Evolutionary conservation across 2,888 invertebrate genomes (phyloP), one percentile per base, ranked within the genome.

Genomic region (Chymomyza fuscimana): DNA sequence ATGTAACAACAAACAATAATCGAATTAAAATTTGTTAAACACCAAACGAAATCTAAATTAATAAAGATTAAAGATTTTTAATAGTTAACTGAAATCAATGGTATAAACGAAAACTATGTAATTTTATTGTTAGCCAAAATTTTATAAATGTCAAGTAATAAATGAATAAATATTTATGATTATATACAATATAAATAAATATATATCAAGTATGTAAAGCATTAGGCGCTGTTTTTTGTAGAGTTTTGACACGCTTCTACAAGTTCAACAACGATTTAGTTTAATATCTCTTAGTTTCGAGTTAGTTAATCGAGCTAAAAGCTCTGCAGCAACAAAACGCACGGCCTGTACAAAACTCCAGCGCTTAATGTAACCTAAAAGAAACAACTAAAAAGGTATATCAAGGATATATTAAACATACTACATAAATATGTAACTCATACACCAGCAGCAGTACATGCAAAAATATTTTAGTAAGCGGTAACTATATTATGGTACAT

Each of bases 51-150:
- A 76, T 73, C 79, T 74, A 70, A 67, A 78, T 81, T 73, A 77
- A 76, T 74, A 81, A 77, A 72, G 67, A 78, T 83, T 74, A 81
- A 77, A 72, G 67, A 78, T 83, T 75, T 81, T 72, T 73, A 75
- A 73, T 69, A 71, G 72, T 65, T 67, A 46, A 67, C 50, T 65
- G 29, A 59, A 67, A 62, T 69, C 70, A 77, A 72, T 68, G 63
- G 70, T 70, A 73, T 63, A 70, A 77, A 69, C 12, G 72, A 71
- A 74, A 78, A 84, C 78, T 85, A 83, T 83, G 88, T 80, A 88
- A 87, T 89, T 82, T 86, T 85, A 88, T 83, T 88, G 88, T 86
- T 86, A 89, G 88, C 89, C 89, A 87, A 86, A 88, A 82, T 85
- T 81, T 79, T 88, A 87, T 78, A 88, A 88, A 75, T 83, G 84